Evolutionary conservation across 2,888 invertebrate genomes (phyloP).

Genomic region (Drosophila demipolita): DNA sequence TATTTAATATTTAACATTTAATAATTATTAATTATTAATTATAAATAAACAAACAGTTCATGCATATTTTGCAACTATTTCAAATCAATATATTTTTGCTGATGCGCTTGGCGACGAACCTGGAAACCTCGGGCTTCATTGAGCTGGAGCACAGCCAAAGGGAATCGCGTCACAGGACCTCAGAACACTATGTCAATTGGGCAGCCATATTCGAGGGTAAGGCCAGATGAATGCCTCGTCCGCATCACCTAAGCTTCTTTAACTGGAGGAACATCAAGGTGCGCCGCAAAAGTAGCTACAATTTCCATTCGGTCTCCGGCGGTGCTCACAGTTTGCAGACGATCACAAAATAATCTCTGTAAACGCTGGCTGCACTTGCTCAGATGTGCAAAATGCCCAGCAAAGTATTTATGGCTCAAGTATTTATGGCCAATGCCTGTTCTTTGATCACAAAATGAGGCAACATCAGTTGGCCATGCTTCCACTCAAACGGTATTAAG

Average conservation of each 20-base stretch:
- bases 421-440: constrained; percentile 56
- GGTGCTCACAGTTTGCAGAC: constrained; percentile 52
- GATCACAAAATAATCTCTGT: constrained; percentile 64
- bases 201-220: constrained; percentile 54
- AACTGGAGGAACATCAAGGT: constrained; percentile 51
- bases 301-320: constrained; percentile 33
- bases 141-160: constrained; percentile 59
- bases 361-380: constrained; percentile 47
- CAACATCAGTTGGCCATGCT: constrained; percentile 48
- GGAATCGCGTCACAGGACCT: constrained; percentile 18
- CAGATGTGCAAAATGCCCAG: constrained; percentile 18
- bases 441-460: constrained; percentile 60
- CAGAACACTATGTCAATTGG: constrained; percentile 41
- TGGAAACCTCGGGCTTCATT: constrained; percentile 56
- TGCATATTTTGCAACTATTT: neutral
- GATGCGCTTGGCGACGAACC: constrained; percentile 49
- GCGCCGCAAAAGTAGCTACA: constrained; percentile 42
- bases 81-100: constrained; percentile 58
- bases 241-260: constrained; percentile 52
- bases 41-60: neutral
- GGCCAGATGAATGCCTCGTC: constrained; percentile 28
- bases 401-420: constrained; percentile 35
- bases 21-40: neutral
- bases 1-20: neutral
- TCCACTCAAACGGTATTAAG: constrained; percentile 9